A percentile compares a stretch with the other conserved stretches of the same genome.
Conservation (phyloP, 2,113 vertebrate genomes). For the Macaca fascicularis region T2T-MFA8v1.1 NC_088395.1:49953001-49953500, state of each 20-base stretch:
- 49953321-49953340: constrained; percentile 12
- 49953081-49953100: background rate
- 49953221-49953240: background rate
- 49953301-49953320: background rate
- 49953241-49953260: background rate
- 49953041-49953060: background rate
- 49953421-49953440: background rate
- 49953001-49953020: background rate
- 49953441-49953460: constrained; percentile 17
- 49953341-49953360: constrained; percentile 18
- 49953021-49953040: background rate
- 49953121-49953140: constrained; percentile 14
- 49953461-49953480: constrained; percentile 48
- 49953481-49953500: constrained; percentile 37
- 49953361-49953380: constrained; percentile 24
- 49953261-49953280: background rate
- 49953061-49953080: background rate
- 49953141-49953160: background rate
- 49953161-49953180: background rate
- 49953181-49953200: constrained; percentile 7
- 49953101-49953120: background rate
- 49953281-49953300: constrained; percentile 25
- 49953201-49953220: background rate
- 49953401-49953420: constrained; percentile 48
- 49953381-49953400: constrained; percentile 47